phyloP scores from a whole-genome alignment of 2,113 vertebrate genomes.

The Zosterops hypoxanthus region DNA sequence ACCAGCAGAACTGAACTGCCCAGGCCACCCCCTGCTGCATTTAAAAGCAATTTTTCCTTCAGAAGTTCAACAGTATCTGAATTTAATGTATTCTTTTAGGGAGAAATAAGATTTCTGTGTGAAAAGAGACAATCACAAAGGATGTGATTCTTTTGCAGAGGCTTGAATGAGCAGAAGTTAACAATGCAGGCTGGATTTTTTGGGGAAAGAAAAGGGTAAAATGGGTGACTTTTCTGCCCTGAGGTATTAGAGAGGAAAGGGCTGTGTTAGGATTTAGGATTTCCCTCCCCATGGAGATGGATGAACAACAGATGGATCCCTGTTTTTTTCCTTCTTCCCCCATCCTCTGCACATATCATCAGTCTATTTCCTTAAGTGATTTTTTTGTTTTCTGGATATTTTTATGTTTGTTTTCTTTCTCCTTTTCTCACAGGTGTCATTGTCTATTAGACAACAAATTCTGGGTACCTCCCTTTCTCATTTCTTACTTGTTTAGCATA shows the following conservation, averaged over 20 bases:
- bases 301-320: background rate
- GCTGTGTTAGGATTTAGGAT: background rate
- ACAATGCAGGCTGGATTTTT: background rate
- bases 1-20: background rate
- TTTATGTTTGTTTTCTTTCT: background rate
- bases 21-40: background rate
- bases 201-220: fast-evolving
- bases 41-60: background rate
- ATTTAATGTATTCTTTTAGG: background rate
- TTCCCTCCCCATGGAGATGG: background rate
- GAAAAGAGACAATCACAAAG: background rate
- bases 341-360: background rate
- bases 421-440: background rate
- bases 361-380: background rate
- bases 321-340: background rate
- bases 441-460: background rate
- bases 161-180: background rate
- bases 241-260: background rate
- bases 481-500: background rate
- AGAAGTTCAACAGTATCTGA: background rate
- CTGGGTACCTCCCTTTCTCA: background rate
- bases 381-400: background rate
- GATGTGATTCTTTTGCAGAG: background rate
- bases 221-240: background rate
- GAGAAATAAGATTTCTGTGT: background rate